Percentiles rank a stretch among this genome's conserved stretches.
phyloP scores from a whole-genome alignment of 1,140 invertebrate species.

The Rhizoglyphus robini region DNA sequence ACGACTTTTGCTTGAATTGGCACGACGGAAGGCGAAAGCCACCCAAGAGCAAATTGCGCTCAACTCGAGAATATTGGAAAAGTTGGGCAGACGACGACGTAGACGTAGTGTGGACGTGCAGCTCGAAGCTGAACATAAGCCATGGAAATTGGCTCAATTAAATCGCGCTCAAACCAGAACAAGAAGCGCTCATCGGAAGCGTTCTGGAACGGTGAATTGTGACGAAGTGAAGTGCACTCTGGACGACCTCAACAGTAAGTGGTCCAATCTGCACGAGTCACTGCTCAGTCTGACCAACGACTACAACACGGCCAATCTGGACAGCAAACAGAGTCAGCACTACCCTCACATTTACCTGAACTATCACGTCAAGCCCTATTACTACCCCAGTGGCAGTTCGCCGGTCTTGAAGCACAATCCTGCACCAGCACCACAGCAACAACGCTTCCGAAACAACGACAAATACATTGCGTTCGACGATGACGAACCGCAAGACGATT shows the following conservation, averaged over 20 bases:
- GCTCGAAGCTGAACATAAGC: not conserved
- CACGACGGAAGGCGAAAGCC: constrained; percentile 53
- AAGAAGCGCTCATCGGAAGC: not conserved
- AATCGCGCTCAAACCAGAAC: too few species aligned
- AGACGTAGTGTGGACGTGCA: not conserved
- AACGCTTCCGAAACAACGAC: constrained; percentile 11
- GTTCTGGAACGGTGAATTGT: not conserved
- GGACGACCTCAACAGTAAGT: not conserved
- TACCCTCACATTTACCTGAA: not conserved
- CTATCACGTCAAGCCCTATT: not conserved
- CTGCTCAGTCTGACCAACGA: not conserved
- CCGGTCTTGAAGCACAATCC: not conserved
- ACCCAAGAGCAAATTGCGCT: constrained; percentile 42
- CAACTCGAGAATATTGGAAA: constrained; percentile 36
- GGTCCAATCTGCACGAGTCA: not conserved
- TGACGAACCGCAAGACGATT: not conserved
- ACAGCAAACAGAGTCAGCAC: not conserved
- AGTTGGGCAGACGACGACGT: constrained; percentile 34
- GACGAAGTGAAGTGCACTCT: not conserved
- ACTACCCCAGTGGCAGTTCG: not conserved
- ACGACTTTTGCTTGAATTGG: constrained; percentile 54
- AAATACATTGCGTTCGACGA: not conserved
- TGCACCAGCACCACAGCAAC: not conserved
- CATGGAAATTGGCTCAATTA: too few species aligned
- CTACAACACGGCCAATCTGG: not conserved